A percentile compares a stretch with the other conserved stretches of the same genome.
phyloP scores from a whole-genome alignment of 2,888 invertebrate species.

The Apodemia mormo region DNA sequence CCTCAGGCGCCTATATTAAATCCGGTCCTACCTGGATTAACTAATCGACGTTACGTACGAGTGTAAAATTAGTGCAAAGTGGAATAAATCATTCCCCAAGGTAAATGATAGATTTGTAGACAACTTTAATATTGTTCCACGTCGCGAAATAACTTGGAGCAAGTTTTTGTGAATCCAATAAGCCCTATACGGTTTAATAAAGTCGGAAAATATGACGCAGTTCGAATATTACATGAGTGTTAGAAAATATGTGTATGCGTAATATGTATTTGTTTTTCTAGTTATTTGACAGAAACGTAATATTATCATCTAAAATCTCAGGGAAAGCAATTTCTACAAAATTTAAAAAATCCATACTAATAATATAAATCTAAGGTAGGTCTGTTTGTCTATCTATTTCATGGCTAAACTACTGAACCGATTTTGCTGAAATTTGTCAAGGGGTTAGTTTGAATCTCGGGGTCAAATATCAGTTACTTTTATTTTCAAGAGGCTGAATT shows the following conservation, averaged over 20 bases:
- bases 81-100: slow-evolving; percentile 40
- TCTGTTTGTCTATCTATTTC: too few relatives aligned
- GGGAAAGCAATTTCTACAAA: too few relatives aligned
- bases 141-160: slow-evolving; percentile 26
- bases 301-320: neutral
- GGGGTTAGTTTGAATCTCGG: too few relatives aligned
- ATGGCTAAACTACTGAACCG: too few relatives aligned
- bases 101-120: slow-evolving; percentile 45
- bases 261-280: slow-evolving; percentile 12
- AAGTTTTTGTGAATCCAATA: slow-evolving; percentile 21
- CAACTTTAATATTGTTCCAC: slow-evolving; percentile 46
- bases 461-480: too few relatives aligned
- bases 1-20: too few relatives aligned
- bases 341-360: too few relatives aligned
- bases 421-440: too few relatives aligned
- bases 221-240: neutral
- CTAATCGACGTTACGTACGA: too few relatives aligned
- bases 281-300: slow-evolving; percentile 28
- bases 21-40: too few relatives aligned
- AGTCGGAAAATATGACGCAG: slow-evolving; percentile 19
- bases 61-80: slow-evolving; percentile 30
- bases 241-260: neutral
- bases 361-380: too few relatives aligned
- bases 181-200: slow-evolving; percentile 24
- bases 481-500: too few relatives aligned